Evolutionary conservation across 2,113 vertebrate species (phyloP).

Genomic region (pig (Sus scrofa)): T2T-Sscrofa CM000825.6:45712001-45712500

Average conservation of each 20-base stretch:
- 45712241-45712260: background rate
- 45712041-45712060: too few relatives aligned
- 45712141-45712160: background rate
- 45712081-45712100: fast-evolving
- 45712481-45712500: slow-evolving; percentile 11
- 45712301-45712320: background rate
- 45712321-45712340: background rate
- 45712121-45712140: background rate
- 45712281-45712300: background rate
- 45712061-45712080: fast-evolving
- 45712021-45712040: background rate
- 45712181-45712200: background rate
- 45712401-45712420: slow-evolving; percentile 61
- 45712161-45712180: background rate
- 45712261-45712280: background rate
- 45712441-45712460: background rate
- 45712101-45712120: background rate
- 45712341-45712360: background rate
- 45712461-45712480: slow-evolving; percentile 52
- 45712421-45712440: background rate
- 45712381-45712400: background rate
- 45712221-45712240: too few relatives aligned
- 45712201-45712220: background rate
- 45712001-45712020: background rate
- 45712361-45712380: background rate